A percentile compares a stretch with the other conserved stretches of the same genome.
These are phyloP conservation scores for Enteromius argenteus DNA, from an alignment of 2,797 vertebrate species.

Conservation along the genomic window DNA sequence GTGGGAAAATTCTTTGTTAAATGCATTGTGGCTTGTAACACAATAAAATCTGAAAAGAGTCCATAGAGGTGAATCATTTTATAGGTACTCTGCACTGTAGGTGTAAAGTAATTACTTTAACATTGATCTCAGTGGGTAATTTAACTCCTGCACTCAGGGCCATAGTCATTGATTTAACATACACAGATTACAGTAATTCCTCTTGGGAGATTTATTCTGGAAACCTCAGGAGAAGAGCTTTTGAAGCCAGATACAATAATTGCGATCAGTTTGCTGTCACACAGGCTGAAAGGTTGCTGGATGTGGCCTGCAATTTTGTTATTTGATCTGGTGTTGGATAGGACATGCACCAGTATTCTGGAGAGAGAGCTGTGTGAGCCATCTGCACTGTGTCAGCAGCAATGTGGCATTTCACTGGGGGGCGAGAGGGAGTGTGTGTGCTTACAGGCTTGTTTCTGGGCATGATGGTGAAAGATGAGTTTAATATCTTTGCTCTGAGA, in stretches of 20 bases:
- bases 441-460: conserved; percentile 9
- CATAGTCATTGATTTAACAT: conserved; percentile 38
- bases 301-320: conserved; percentile 27
- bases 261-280: conserved; percentile 3
- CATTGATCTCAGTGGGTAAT: conserved; percentile 29
- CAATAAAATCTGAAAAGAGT: conserved; percentile 19
- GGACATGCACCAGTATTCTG: conserved; percentile 9
- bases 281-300: not conserved
- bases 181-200: conserved; percentile 44
- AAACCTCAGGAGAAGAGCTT: conserved; percentile 6
- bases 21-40: not conserved
- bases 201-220: conserved; percentile 15
- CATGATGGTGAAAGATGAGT: conserved; percentile 51
- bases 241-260: not conserved
- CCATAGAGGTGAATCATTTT: conserved; percentile 29
- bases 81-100: conserved; percentile 25
- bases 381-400: conserved; percentile 33
- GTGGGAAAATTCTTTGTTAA: conserved; percentile 12
- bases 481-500: conserved; percentile 53
- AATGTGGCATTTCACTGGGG: conserved; percentile 5
- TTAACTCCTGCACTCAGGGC: conserved; percentile 17
- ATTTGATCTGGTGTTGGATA: conserved; percentile 20
- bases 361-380: conserved; percentile 23
- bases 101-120: conserved; percentile 42
- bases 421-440: conserved; percentile 12